Base-by-base conservation (phyloP, 1,140 invertebrate genomes). In the Trissolcus basalis region DNA sequence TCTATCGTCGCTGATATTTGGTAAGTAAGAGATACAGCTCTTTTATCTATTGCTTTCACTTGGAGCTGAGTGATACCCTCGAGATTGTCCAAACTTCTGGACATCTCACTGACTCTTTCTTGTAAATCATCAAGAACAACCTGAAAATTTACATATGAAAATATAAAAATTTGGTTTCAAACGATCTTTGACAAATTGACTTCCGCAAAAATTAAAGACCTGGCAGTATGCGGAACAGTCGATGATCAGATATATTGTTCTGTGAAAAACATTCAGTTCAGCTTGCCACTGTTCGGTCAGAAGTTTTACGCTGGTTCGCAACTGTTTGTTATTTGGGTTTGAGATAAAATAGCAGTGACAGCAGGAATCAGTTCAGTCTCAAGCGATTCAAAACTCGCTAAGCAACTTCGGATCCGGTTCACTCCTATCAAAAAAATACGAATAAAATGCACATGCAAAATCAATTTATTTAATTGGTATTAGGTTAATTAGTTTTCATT, bases 141-240 rank as follows among this genome's bases (percentile, higher is more conserved):
- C 85, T 87, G 44, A 51, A 50, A 54, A n/a, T n/a, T n/a, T n/a
- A n/a, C n/a, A n/a, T n/a, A n/a, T n/a, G n/a, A n/a, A n/a, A n/a
- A n/a, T n/a, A 50, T 50, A 50, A 32, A 16, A 50, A 27, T 50
- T n/a, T n/a, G n/a, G n/a, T n/a, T n/a, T n/a, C n/a, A n/a, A n/a
- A n/a, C n/a, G n/a, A n/a, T n/a, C n/a, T n/a, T n/a, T n/a, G n/a
- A n/a, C n/a, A n/a, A n/a, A n/a, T n/a, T n/a, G n/a, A n/a, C n/a
- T n/a, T n/a, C n/a, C n/a, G n/a, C 43, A 53, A 49, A 11, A 39
- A 49, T 16, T 50, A 48, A 10, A 58, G 47, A 92, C 92, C 82
- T 93, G 90, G 74, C 90, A 90, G 83, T 92, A 92, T 41, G 91
- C 92, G 35, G 89, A 85, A 0, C 92, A 91, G 84, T 93, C 92